These are phyloP conservation scores for Scalopus aquaticus DNA, from an alignment of 2,113 vertebrate species.

Conservation along the genomic window DNA sequence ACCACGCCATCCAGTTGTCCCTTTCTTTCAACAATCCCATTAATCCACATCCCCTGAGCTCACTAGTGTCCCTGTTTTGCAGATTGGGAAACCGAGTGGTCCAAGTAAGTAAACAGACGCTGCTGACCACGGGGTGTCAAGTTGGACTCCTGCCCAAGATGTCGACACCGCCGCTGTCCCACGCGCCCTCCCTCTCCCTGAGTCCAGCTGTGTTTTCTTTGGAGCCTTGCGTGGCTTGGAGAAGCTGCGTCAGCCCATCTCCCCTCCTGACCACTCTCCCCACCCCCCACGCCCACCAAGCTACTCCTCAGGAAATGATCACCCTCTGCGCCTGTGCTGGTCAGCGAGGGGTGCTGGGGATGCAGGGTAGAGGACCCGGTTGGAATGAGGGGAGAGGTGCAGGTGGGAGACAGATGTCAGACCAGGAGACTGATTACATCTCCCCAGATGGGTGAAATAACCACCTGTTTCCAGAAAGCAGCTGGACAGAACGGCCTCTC, in stretches of 20 bases:
- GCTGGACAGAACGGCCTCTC: not conserved
- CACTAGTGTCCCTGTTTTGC: not conserved
- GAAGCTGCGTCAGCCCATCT: conserved; percentile 56
- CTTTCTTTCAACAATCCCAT: not conserved
- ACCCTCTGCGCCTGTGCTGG: not conserved
- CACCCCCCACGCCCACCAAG: not conserved
- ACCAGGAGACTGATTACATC: not conserved
- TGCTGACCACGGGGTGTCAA: not conserved
- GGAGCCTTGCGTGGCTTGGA: conserved; percentile 62
- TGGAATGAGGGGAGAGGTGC: not conserved
- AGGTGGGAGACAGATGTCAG: not conserved
- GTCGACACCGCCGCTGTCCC: not conserved
- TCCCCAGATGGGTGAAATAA: not conserved
- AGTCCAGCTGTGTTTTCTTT: conserved; percentile 69
- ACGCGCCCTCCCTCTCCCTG: not conserved
- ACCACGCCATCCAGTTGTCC: not conserved
- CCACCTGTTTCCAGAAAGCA: conserved; percentile 28
- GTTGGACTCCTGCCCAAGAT: conserved; percentile 52
- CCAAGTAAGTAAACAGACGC: not conserved
- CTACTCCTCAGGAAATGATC: not conserved
- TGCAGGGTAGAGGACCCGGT: not conserved
- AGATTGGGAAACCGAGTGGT: not conserved
- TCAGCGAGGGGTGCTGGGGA: not conserved
- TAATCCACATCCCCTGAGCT: not conserved
- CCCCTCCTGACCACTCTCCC: not conserved